Evolutionary conservation across 2,888 invertebrate species (phyloP).

Genomic region (Melinaea marsaeus): DNA sequence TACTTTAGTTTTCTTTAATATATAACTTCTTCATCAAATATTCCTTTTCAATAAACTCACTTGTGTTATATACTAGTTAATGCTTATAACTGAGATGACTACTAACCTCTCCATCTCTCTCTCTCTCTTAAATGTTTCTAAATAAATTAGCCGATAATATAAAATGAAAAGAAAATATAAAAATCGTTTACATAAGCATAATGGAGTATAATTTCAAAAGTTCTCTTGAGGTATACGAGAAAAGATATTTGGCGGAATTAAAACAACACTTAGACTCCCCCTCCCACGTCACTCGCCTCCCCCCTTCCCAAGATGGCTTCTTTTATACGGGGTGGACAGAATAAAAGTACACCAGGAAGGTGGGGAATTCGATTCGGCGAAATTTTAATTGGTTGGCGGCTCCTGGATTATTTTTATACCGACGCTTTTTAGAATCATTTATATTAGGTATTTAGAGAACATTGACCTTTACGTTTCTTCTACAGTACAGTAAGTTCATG

Average conservation of each 20-base stretch:
- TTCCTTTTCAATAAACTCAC: too few relatives aligned
- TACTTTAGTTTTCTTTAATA: constrained; percentile 32
- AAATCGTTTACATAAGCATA: constrained; percentile 49
- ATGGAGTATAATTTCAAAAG: constrained; percentile 73
- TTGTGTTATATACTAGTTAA: too few relatives aligned
- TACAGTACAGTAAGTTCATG: too few relatives aligned
- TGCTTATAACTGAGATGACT: too few relatives aligned
- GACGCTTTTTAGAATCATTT: background rate
- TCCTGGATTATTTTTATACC: constrained; percentile 11
- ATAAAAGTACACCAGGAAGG: constrained; percentile 75
- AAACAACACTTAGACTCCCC: constrained; percentile 75
- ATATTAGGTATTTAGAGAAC: background rate
- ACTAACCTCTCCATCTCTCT: too few relatives aligned
- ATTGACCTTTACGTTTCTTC: too few relatives aligned
- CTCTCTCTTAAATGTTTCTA: too few relatives aligned
- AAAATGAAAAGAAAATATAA: background rate
- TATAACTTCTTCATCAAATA: background rate
- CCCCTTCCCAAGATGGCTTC: constrained; percentile 76
- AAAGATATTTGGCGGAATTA: constrained; percentile 77
- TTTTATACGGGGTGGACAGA: constrained; percentile 77
- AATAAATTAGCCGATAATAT: too few relatives aligned
- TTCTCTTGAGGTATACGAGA: constrained; percentile 73
- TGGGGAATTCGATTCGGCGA: constrained; percentile 58
- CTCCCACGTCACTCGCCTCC: constrained; percentile 51
- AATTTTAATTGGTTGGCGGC: constrained; percentile 31